Evolutionary conservation across 2,113 vertebrate species (phyloP).

Genomic region (Cichladusa arquata): DNA sequence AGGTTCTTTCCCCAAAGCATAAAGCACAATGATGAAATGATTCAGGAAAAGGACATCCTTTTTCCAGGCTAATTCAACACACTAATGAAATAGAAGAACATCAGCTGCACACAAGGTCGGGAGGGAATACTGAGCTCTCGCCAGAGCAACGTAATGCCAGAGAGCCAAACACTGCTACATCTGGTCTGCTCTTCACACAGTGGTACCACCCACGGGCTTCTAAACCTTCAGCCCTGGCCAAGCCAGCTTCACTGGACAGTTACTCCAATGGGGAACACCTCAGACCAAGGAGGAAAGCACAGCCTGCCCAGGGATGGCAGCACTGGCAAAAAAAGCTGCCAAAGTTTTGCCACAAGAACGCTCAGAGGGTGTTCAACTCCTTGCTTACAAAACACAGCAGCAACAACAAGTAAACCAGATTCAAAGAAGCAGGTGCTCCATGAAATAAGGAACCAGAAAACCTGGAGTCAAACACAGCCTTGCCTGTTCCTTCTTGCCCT

Average conservation of each 20-base stretch:
- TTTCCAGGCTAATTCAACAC: neutral
- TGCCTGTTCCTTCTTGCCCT: neutral
- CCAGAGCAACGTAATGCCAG: neutral
- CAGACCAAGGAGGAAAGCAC: slow-evolving; percentile 14
- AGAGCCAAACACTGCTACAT: neutral
- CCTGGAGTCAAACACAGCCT: slow-evolving; percentile 40
- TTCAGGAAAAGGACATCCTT: slow-evolving; percentile 53
- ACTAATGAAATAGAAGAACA: slow-evolving; percentile 33
- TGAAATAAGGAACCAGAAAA: slow-evolving; percentile 59
- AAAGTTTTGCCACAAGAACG: slow-evolving; percentile 32
- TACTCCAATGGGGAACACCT: neutral
- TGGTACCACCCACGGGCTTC: neutral
- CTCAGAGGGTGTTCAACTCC: slow-evolving; percentile 50
- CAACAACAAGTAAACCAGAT: slow-evolving; percentile 64
- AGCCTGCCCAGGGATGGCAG: slow-evolving; percentile 10
- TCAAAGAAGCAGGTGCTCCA: slow-evolving; percentile 49
- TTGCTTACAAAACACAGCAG: slow-evolving; percentile 60
- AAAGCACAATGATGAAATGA: slow-evolving; percentile 43
- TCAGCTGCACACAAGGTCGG: neutral
- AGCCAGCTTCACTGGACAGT: neutral
- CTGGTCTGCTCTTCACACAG: neutral
- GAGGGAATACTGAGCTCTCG: neutral
- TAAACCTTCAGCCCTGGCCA: neutral
- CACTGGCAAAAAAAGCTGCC: slow-evolving; percentile 20
- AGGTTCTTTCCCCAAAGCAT: slow-evolving; percentile 56